Evolutionary conservation across 2,113 vertebrate genomes (phyloP).

Genomic region (Colaptes auratus): DNA sequence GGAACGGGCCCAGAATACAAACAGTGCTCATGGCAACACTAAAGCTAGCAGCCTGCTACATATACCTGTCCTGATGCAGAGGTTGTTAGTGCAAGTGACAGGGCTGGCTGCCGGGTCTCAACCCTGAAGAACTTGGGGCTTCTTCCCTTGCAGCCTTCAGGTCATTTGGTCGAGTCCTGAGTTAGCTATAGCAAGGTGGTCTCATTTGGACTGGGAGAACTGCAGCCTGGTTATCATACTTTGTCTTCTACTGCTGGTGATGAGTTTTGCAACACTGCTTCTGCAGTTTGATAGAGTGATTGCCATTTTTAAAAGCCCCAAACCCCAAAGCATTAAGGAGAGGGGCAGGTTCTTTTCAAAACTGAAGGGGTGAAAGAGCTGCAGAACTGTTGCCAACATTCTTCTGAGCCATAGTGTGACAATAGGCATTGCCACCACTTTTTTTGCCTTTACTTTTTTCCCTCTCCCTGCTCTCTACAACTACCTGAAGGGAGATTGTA

Average conservation of each 20-base stretch:
- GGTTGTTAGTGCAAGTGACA: fast-evolving
- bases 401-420: background rate
- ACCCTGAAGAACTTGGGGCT: background rate
- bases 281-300: background rate
- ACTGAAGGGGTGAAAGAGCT: background rate
- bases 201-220: background rate
- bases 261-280: background rate
- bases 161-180: background rate
- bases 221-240: background rate
- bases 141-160: background rate
- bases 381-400: background rate
- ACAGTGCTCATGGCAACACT: conserved; percentile 21
- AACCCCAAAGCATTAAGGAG: background rate
- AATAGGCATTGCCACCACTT: fast-evolving
- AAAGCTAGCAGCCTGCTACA: conserved; percentile 13
- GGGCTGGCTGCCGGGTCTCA: background rate
- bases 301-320: background rate
- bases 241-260: background rate
- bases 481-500: too few relatives aligned
- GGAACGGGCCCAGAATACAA: conserved; percentile 59
- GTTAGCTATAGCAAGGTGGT: background rate
- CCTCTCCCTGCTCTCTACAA: too few relatives aligned
- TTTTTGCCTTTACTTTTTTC: too few relatives aligned
- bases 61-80: background rate
- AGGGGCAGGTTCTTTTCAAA: background rate